phyloP scores from a whole-genome alignment of 1,140 invertebrate species.

The Aphis craccivora region DNA sequence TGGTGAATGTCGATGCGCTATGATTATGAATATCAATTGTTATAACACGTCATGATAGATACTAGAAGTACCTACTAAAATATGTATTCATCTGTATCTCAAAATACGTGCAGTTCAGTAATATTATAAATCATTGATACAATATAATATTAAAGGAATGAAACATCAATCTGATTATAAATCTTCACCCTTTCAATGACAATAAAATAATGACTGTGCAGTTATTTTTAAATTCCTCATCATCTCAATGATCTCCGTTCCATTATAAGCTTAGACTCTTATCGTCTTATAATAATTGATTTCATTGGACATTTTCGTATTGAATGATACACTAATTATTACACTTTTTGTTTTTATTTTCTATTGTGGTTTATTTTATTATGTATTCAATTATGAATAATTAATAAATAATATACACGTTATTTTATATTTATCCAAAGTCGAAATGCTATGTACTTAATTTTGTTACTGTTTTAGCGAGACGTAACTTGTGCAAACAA shows the following conservation, averaged over 20 bases:
- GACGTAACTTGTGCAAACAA: background rate
- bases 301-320: background rate
- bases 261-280: background rate
- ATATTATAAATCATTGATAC: background rate
- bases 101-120: no score
- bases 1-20: background rate
- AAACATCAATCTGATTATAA: background rate
- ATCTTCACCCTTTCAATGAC: background rate
- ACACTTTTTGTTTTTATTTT: no score
- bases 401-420: no score
- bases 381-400: no score
- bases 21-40: background rate
- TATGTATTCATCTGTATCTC: background rate
- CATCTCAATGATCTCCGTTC: background rate
- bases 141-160: background rate
- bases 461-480: background rate
- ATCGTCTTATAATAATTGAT: background rate
- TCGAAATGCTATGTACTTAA: rapidly evolving
- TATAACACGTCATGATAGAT: background rate
- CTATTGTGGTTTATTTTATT: no score
- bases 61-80: background rate
- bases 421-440: no score
- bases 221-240: background rate
- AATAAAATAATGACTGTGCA: background rate
- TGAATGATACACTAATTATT: no score